Base-by-base conservation (phyloP, 1,140 invertebrate species). In the Drosophila parvula region DNA sequence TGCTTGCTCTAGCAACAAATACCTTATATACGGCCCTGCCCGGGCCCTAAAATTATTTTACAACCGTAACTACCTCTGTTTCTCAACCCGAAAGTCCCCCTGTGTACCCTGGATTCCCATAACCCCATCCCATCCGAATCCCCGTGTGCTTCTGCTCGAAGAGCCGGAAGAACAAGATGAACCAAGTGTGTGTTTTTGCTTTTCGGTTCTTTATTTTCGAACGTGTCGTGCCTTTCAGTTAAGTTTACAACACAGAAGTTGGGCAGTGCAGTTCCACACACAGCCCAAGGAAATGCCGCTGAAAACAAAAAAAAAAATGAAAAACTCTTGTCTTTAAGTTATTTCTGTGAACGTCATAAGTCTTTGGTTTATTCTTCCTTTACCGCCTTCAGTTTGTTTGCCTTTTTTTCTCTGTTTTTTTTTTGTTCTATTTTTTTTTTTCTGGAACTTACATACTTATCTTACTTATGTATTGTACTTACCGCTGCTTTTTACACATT, bases 1-100 rank as follows among this genome's bases (percentile, higher is more conserved):
- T 84, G 81, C 81, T 85, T 85, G 81, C 74, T 61, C 69, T 85
- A 84, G 81, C 68, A 74, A 84, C 80, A 67, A 76, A 76, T 74
- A 81, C 74, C 79, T 77, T 73, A 70, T 65, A 71, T 73, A 71
- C 43, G 53, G 61, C 64, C 44, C 44, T 32, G 62, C 61, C 64
- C 44, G 64, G 64, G 64, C 64, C 50, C 69, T 47, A 65, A 73
- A 40, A 73, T 74, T 73, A 61, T 74, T 73, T 73, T 60, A 73
- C 67, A 41, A 75, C 60, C 38, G 44, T 44, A 76, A 61, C 48
- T 27, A 44, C 69, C 60, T 68, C 43, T 78, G 51, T 78, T 70
- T 63, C 38, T 41, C 48, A 40, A 16, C 62, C 34, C 60, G n/a
- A n/a, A 28, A 5, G 16, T 45, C 22, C 43, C 45, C 74, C 14